These are phyloP conservation scores for Thermophis baileyi DNA, from an alignment of 2,113 vertebrate genomes.

Conservation along the genomic window DNA sequence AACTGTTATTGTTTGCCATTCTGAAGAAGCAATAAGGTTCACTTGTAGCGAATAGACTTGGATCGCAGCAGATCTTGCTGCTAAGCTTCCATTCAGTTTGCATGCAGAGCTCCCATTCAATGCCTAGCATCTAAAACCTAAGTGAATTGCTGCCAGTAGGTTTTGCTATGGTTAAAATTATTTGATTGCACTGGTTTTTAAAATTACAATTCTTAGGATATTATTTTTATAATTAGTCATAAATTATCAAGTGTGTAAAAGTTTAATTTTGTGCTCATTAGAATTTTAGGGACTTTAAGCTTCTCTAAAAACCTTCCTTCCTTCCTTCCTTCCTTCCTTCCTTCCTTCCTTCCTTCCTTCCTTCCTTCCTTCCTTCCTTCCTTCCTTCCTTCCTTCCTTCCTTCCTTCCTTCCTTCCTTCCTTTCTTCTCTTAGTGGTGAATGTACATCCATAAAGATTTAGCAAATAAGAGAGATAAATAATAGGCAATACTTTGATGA, in stretches of 20 bases:
- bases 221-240: conserved; percentile 40
- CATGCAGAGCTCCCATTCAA: not conserved
- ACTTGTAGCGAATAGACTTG: not conserved
- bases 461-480: not conserved
- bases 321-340: too few species aligned
- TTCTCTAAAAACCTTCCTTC: not conserved
- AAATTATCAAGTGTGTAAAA: conserved; percentile 34
- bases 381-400: too few species aligned
- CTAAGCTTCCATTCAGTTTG: not conserved
- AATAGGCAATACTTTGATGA: too few species aligned
- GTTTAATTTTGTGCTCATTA: conserved; percentile 28
- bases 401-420: not conserved
- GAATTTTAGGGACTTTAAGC: conserved; percentile 1
- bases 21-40: not conserved
- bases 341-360: too few species aligned
- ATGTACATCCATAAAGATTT: not conserved
- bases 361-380: too few species aligned
- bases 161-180: conserved; percentile 31
- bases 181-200: conserved; percentile 20
- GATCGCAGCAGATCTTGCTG: not conserved
- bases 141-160: conserved; percentile 28
- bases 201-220: not conserved
- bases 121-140: not conserved
- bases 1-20: not conserved
- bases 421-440: not conserved